A percentile compares a stretch with the other conserved stretches of the same genome.
Evolutionary conservation across 1,140 invertebrate species (phyloP).

Genomic region (Trichogramma pretiosum): DNA sequence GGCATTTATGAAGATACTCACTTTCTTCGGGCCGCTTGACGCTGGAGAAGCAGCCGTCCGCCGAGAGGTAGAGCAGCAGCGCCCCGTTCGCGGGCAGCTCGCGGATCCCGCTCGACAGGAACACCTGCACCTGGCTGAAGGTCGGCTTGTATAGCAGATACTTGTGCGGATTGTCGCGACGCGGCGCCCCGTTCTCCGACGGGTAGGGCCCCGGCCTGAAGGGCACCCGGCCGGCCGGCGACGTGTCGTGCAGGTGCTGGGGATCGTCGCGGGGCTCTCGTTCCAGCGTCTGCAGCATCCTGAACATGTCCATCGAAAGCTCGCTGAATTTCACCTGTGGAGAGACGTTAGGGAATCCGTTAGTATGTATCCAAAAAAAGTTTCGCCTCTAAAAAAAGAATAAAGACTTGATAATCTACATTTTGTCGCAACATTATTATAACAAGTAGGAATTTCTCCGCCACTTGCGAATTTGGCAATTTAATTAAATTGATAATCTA

Average conservation of each 20-base stretch:
- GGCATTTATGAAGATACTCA: no score
- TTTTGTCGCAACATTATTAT: no score
- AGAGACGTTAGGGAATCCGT: no score
- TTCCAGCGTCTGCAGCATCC: constrained; percentile 92
- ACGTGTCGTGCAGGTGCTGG: constrained; percentile 76
- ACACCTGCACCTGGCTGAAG: constrained; percentile 86
- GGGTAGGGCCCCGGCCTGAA: constrained; percentile 55
- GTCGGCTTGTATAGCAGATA: constrained; percentile 94
- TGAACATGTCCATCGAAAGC: constrained; percentile 95
- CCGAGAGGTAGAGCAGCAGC: constrained; percentile 86
- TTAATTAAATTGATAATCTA: no score
- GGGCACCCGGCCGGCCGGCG: constrained; percentile 69
- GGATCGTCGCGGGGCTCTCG: constrained; percentile 79
- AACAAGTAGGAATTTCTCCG: no score
- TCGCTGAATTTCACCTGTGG: constrained; percentile 94
- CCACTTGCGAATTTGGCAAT: no score
- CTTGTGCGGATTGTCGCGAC: constrained; percentile 92
- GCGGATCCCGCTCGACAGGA: constrained; percentile 88
- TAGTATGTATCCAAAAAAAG: no score
- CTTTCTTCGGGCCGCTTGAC: constrained; percentile 83
- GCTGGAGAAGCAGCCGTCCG: constrained; percentile 84
- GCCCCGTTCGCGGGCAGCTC: constrained; percentile 87
- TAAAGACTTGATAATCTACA: no score
- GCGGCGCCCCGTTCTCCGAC: constrained; percentile 62
- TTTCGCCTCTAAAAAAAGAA: no score